These are phyloP conservation scores for Mesoligia furuncula DNA, from an alignment of 2,888 invertebrate genomes.

Conservation along the genomic window DNA sequence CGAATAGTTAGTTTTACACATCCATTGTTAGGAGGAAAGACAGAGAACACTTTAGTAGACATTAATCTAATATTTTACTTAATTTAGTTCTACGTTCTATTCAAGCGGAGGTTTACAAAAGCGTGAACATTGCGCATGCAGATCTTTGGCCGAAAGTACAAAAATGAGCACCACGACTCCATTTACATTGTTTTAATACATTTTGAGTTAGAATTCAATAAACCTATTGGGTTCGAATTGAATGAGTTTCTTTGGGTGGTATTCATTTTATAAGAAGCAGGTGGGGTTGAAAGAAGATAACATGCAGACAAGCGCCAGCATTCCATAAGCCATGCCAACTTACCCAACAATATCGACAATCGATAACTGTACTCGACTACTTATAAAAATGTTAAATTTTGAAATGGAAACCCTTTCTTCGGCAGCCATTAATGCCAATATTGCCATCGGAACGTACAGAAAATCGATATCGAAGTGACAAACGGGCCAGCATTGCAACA, in stretches of 20 bases:
- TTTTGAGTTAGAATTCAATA: neutral
- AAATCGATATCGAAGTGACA: slow-evolving; percentile 87
- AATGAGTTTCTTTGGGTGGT: slow-evolving; percentile 63
- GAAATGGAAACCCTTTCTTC: slow-evolving; percentile 87
- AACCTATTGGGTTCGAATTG: slow-evolving; percentile 12
- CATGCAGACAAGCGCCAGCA: slow-evolving; percentile 74
- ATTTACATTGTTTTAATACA: neutral
- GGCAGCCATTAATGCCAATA: slow-evolving; percentile 89
- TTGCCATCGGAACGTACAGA: slow-evolving; percentile 79
- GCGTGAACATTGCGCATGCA: slow-evolving; percentile 76
- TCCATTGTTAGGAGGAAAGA: slow-evolving; percentile 55
- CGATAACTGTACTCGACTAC: slow-evolving; percentile 89
- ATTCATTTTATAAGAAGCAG: slow-evolving; percentile 79
- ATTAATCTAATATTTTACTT: slow-evolving; percentile 45
- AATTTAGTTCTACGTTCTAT: slow-evolving; percentile 51
- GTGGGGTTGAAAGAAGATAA: slow-evolving; percentile 72
- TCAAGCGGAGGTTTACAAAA: slow-evolving; percentile 68
- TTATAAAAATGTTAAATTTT: slow-evolving; percentile 79
- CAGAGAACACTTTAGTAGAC: slow-evolving; percentile 52
- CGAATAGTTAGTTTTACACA: slow-evolving; percentile 48
- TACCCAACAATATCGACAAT: slow-evolving; percentile 88
- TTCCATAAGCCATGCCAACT: slow-evolving; percentile 86
- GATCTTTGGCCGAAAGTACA: slow-evolving; percentile 65
- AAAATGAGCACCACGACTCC: slow-evolving; percentile 73
- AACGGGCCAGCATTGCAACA: slow-evolving; percentile 88